Evolutionary conservation across 2,888 invertebrate species (phyloP).

Genomic region (Byasa hedistus): DNA sequence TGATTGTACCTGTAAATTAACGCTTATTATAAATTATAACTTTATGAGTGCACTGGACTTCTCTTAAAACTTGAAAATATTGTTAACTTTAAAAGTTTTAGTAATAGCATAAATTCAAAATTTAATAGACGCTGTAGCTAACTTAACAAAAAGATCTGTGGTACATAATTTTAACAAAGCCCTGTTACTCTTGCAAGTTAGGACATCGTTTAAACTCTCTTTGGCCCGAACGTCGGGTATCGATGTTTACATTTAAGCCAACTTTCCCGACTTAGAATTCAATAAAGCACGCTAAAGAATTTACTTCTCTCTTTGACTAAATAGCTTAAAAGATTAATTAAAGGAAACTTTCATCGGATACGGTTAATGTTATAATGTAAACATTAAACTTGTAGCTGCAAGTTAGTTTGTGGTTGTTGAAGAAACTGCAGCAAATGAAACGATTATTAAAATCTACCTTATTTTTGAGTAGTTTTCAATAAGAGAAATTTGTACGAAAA

Average conservation of each 20-base stretch:
- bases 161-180: slow-evolving; percentile 20
- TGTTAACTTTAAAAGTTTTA: too few relatives aligned
- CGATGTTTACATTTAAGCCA: slow-evolving; percentile 73
- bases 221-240: slow-evolving; percentile 61
- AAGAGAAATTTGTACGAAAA: too few relatives aligned
- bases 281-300: slow-evolving; percentile 72
- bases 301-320: slow-evolving; percentile 73
- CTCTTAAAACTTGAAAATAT: too few relatives aligned
- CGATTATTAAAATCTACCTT: too few relatives aligned
- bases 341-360: slow-evolving; percentile 60
- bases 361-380: slow-evolving; percentile 59
- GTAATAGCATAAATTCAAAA: too few relatives aligned
- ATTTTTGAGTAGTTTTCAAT: too few relatives aligned
- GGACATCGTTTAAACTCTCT: slow-evolving; percentile 65
- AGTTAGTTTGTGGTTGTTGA: slow-evolving; percentile 35
- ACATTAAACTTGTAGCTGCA: slow-evolving; percentile 51
- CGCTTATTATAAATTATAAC: too few relatives aligned
- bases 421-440: not conserved
- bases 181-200: slow-evolving; percentile 56
- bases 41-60: slow-evolving; percentile 36
- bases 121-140: not conserved
- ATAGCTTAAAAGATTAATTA: slow-evolving; percentile 76
- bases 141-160: slow-evolving; percentile 8
- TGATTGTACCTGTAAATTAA: too few relatives aligned
- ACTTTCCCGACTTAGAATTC: slow-evolving; percentile 71